Conservation (phyloP, 2,797 vertebrate genomes). For the Xenentodon cancila region DNA sequence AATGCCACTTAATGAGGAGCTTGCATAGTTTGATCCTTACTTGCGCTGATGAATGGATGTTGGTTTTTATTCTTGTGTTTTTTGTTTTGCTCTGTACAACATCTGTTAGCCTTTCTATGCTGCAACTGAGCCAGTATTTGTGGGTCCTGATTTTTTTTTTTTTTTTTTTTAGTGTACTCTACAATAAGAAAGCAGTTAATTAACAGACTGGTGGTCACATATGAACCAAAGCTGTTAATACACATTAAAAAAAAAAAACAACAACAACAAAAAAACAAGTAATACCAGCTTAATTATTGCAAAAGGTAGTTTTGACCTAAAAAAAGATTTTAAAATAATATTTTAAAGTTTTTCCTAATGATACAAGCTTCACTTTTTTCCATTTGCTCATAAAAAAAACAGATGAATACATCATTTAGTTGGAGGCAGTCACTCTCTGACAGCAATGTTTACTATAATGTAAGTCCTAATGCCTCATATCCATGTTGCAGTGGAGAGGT, state of each 20-base stretch:
- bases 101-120: conserved; percentile 68
- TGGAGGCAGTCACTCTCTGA: conserved; percentile 47
- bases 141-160: conserved; percentile 18
- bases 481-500: conserved; percentile 80
- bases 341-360: conserved; percentile 9
- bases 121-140: conserved; percentile 29
- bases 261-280: too few species aligned
- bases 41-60: conserved; percentile 66
- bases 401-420: conserved; percentile 30
- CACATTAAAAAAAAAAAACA: conserved; percentile 24
- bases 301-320: background rate
- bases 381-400: conserved; percentile 44
- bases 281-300: conserved; percentile 7
- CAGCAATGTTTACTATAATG: conserved; percentile 67
- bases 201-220: conserved; percentile 51
- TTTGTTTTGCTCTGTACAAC: conserved; percentile 62
- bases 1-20: conserved; percentile 81
- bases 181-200: conserved; percentile 55
- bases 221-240: conserved; percentile 39
- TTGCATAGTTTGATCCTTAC: conserved; percentile 71
- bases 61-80: conserved; percentile 68
- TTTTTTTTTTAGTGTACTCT: conserved; percentile 39
- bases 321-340: background rate
- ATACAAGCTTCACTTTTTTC: conserved; percentile 38
- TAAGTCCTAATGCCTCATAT: conserved; percentile 63